A percentile compares a stretch with the other conserved stretches of the same genome.
Evolutionary conservation across 2,888 invertebrate species (phyloP).

Genomic region (Glyphotaelius pellucidus): DNA sequence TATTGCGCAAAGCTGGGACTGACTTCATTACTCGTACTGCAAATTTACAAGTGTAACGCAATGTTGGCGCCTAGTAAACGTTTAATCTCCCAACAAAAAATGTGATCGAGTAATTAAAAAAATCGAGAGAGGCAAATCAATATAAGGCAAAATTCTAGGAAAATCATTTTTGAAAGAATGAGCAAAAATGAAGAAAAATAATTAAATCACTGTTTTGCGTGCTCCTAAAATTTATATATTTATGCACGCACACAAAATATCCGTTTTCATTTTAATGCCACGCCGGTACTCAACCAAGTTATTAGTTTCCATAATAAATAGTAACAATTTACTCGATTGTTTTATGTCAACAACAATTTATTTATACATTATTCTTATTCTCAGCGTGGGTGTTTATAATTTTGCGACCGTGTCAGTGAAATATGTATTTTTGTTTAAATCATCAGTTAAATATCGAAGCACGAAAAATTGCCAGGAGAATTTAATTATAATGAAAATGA

Average conservation of each 20-base stretch:
- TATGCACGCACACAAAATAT: too few relatives aligned
- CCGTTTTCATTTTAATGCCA: too few relatives aligned
- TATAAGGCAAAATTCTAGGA: not conserved
- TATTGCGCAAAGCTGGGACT: conserved; percentile 11
- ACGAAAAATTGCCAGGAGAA: not conserved
- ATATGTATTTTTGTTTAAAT: too few relatives aligned
- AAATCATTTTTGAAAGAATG: not conserved
- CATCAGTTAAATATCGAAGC: not conserved
- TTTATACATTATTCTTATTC: not conserved
- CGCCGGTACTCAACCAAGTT: too few relatives aligned
- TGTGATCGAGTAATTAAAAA: not conserved
- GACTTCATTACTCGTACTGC: not conserved
- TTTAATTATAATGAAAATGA: not conserved
- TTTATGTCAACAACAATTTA: not conserved
- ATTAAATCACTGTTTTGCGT: too few relatives aligned
- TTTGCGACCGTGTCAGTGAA: not conserved
- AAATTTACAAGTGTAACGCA: conserved; percentile 16
- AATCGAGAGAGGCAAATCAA: not conserved
- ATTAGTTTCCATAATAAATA: too few relatives aligned
- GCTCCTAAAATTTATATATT: too few relatives aligned
- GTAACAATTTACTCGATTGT: too few relatives aligned
- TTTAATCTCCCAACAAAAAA: not conserved
- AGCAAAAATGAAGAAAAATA: too few relatives aligned
- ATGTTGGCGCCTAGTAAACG: conserved; percentile 16
- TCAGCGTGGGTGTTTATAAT: not conserved